Percentiles rank a stretch among this genome's conserved stretches.
Conservation (phyloP, 2,113 vertebrate species). For the Brachypteracias leptosomus region DNA sequence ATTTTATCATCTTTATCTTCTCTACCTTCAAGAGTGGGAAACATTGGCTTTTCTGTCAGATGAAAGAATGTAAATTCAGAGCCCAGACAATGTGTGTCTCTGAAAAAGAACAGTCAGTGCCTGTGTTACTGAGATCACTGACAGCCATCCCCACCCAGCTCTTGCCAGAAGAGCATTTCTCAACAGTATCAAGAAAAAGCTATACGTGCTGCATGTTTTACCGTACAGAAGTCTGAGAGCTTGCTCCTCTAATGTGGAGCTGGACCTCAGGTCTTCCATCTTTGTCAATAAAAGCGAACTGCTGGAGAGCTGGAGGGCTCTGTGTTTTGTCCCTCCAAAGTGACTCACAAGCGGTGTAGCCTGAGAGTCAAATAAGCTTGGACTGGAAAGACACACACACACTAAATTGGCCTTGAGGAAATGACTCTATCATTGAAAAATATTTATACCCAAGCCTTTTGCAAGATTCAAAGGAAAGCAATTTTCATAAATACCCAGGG, state of each 20-base stretch:
- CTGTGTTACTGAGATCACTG: neutral
- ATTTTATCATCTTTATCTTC: neutral
- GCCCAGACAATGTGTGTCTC: accelerated
- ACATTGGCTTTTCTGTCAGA: accelerated
- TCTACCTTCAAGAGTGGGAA: neutral
- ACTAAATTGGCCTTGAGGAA: neutral
- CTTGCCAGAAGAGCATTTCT: neutral
- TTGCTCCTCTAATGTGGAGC: neutral
- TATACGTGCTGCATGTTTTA: accelerated
- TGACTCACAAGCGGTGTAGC: neutral
- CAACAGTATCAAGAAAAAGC: neutral
- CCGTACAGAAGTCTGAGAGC: neutral
- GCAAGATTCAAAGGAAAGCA: neutral
- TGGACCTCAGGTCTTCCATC: neutral
- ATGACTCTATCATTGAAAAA: neutral
- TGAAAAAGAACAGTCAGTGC: neutral
- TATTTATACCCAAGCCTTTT: neutral
- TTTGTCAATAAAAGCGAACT: neutral
- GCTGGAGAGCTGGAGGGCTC: neutral
- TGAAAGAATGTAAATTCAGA: neutral
- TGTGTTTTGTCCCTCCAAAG: neutral
- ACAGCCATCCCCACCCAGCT: neutral
- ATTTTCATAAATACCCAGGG: neutral
- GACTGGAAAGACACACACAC: neutral
- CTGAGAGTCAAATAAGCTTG: neutral